Base-by-base conservation (phyloP, 2,113 vertebrate genomes). In the Calcarius ornatus region DNA sequence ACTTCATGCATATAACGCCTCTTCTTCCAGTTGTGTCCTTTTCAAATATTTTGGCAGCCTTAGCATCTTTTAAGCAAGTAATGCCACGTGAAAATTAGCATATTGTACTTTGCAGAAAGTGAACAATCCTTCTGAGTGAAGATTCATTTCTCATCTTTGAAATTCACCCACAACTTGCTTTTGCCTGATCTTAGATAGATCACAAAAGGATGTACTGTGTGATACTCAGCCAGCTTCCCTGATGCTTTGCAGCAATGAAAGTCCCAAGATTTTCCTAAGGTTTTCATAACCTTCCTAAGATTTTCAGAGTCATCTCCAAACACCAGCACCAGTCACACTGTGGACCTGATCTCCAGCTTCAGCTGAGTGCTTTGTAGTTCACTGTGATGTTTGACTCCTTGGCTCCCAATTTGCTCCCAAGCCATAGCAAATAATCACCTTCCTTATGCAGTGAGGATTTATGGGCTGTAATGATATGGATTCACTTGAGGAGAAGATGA, bases 1-100 rank as follows among this genome's bases (percentile, higher is more conserved):
- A 93, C 81, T 92, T 90, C 79, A 50, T 48, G 90, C 71, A 81
- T 83, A 40, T 54, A 86, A 95, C 0, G 72, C 93, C 93, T 96
- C 94, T 96, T 90, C 76, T 96, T 97, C 87, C 75, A 82, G 15
- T 91, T 90, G 68, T 89, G 73, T 91, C 76, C 75, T 80, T 90
- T 66, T 71, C 81, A 96, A 86, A 73, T 86, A 59, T 86, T 90
- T 88, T 90, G 71, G 71, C 85, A 92, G 48, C 33, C 50, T 85
- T 77, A 73, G 87, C 75, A 73, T 70, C 79, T 86, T 94, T 33
- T 60, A 76, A 93, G 43, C 79, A 86, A 90, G 75, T 53, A 66
- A 3, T 83, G 76, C 85, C 64, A 48, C 40, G 64, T 77, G 69
- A 82, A 80, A 85, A 90, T 92, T 70, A 88, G 43, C 85, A 93